Base-by-base conservation (phyloP, 2,797 vertebrate species). In the Sebastes cheni region DNA sequence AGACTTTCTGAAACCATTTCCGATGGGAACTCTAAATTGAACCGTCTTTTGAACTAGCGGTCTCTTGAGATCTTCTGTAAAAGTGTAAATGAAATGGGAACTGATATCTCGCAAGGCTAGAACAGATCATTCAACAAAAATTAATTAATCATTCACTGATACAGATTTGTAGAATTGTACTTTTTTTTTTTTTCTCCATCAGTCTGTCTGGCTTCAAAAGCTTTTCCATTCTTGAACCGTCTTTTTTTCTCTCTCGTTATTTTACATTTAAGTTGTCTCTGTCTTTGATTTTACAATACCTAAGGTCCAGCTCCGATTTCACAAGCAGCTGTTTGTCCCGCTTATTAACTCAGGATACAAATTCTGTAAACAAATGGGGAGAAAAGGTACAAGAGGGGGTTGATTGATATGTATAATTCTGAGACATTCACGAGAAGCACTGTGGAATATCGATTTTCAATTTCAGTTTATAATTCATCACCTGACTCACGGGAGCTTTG, bases 91-190 rank as follows among this genome's bases (percentile, higher is more conserved):
- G 88, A 88, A 94, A 95, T 93, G 90, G 80, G 83, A 89, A 91
- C 65, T 89, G 90, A 91, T 94, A 95, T 93, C 93, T 93, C 87
- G 80, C 80, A 88, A 88, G 86, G 82, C 87, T 88, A 80, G 74
- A 92, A 90, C 90, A 91, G 91, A 94, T 94, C 90, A 90, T 92
- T 93, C 81, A 85, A 83, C 86, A 75, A 34, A 88, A 92, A 92
- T 91, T 88, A 92, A 94, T 95, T 93, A 93, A 94, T 94, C 92
- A 94, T 90, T 88, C 80, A 55, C 92, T 93, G 91, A 93, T 94
- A 87, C 86, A 84, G 86, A 91, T 95, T 90, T 92, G 85, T 92
- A 90, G 91, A 91, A 92, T 88, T 92, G 88, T 87, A 82, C 82
- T 92, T 90, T 89, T 78, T 80, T 80, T 80, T 77, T 77, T 80